These are phyloP conservation scores for Euborellia annulipes DNA, from an alignment of 1,140 invertebrate genomes.

Conservation along the genomic window DNA sequence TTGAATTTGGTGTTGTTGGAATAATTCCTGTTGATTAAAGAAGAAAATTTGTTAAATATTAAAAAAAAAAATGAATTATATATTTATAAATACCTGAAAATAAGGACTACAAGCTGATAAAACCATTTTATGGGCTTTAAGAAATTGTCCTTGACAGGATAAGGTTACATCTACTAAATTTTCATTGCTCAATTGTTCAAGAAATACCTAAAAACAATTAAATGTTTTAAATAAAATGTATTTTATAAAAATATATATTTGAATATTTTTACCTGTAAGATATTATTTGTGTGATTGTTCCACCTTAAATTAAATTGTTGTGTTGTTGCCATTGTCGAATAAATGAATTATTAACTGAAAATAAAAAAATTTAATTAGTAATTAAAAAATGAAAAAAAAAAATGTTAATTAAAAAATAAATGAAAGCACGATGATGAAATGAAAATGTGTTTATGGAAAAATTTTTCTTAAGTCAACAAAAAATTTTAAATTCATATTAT, in stretches of 20 bases:
- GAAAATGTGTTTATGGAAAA: too few species aligned
- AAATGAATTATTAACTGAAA: too few species aligned
- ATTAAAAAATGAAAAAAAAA: too few species aligned
- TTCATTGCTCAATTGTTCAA: conserved; percentile 32
- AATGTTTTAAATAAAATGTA: not conserved
- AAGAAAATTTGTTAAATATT: not conserved
- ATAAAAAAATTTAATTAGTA: too few species aligned
- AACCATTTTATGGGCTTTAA: conserved; percentile 40
- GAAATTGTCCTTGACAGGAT: conserved; percentile 33
- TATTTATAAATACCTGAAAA: conserved; percentile 29
- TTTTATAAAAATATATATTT: too few species aligned
- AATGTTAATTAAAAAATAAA: too few species aligned
- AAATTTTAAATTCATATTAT: too few species aligned
- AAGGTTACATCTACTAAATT: conserved; percentile 39
- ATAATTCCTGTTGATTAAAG: conserved; percentile 24
- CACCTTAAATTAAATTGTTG: conserved; percentile 37
- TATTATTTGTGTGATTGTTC: conserved; percentile 36
- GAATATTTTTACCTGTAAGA: conserved; percentile 27
- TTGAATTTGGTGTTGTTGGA: conserved; percentile 26
- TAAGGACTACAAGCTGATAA: conserved; percentile 40
- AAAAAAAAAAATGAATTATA: not conserved
- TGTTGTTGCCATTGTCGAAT: conserved; percentile 5
- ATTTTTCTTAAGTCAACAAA: too few species aligned
- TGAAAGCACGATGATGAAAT: too few species aligned
- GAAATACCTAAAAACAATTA: conserved; percentile 26